A percentile compares a stretch with the other conserved stretches of the same genome.
Evolutionary conservation across 2,113 vertebrate species (phyloP).

Genomic region (Grus americana): DNA sequence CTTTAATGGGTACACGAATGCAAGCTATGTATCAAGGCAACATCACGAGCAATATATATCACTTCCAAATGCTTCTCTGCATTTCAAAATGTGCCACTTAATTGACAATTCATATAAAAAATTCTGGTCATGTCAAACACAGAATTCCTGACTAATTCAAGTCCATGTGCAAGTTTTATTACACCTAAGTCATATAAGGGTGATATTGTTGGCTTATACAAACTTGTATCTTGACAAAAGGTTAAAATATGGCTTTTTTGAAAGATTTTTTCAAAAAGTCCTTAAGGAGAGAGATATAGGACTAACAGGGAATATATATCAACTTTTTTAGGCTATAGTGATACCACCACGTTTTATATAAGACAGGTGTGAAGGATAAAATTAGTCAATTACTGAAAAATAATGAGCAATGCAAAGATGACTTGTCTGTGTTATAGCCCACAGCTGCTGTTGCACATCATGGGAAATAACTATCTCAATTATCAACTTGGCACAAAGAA

Average conservation of each 20-base stretch:
- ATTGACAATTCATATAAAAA: background rate
- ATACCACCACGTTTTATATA: background rate
- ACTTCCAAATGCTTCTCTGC: background rate
- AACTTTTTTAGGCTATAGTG: background rate
- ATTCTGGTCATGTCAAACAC: background rate
- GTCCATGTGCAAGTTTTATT: background rate
- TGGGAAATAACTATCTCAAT: slow-evolving; percentile 60
- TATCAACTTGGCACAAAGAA: slow-evolving; percentile 60
- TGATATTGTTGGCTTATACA: background rate
- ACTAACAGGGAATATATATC: background rate
- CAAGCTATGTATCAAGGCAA: background rate
- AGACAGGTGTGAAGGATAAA: slow-evolving; percentile 32
- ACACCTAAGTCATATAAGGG: background rate
- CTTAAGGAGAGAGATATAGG: background rate
- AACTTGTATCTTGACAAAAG: background rate
- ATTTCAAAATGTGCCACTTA: background rate
- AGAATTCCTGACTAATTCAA: background rate
- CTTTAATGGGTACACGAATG: background rate
- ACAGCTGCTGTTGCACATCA: slow-evolving; percentile 50
- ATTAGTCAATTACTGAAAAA: slow-evolving; percentile 53
- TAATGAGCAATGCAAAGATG: slow-evolving; percentile 26
- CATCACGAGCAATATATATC: fast-evolving
- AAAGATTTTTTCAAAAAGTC: background rate
- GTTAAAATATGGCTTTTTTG: background rate
- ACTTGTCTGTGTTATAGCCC: slow-evolving; percentile 11